Conservation (phyloP, 2,888 invertebrate species). For the Epistrophella euchroma region DNA sequence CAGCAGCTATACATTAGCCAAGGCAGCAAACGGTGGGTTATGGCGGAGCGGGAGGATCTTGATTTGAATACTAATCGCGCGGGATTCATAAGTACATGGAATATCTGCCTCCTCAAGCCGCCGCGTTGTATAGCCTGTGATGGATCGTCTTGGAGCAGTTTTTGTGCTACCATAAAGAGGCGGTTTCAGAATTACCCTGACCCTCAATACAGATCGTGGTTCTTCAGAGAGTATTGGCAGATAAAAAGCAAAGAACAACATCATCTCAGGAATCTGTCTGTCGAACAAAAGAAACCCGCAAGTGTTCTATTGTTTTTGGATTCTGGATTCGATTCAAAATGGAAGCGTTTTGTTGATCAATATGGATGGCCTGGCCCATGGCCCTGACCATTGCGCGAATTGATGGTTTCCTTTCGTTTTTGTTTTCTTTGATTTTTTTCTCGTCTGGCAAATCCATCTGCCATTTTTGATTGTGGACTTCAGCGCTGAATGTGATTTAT, state of each 20-base stretch:
- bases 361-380: conserved; percentile 67
- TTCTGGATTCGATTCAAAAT: conserved; percentile 68
- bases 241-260: conserved; percentile 21
- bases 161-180: conserved; percentile 76
- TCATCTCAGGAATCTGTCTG: conserved; percentile 5
- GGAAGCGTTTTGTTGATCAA: conserved; percentile 72
- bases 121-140: conserved; percentile 19
- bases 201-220: conserved; percentile 65
- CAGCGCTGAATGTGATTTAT: conserved; percentile 64
- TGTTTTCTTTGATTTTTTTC: neutral
- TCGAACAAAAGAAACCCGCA: conserved; percentile 60
- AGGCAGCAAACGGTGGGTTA: neutral
- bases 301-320: conserved; percentile 66
- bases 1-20: too few species aligned
- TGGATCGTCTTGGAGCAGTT: conserved; percentile 59
- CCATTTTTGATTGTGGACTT: conserved; percentile 63
- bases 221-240: conserved; percentile 14
- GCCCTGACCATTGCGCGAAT: conserved; percentile 1
- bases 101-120: neutral
- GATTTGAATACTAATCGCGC: conserved; percentile 75
- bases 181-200: conserved; percentile 70
- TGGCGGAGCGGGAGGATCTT: conserved; percentile 64
- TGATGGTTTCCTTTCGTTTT: conserved; percentile 11
- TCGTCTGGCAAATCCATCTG: conserved; percentile 63
- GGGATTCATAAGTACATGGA: conserved; percentile 57